phyloP scores from a whole-genome alignment of 2,113 vertebrate genomes.

The Pipa parva region DNA sequence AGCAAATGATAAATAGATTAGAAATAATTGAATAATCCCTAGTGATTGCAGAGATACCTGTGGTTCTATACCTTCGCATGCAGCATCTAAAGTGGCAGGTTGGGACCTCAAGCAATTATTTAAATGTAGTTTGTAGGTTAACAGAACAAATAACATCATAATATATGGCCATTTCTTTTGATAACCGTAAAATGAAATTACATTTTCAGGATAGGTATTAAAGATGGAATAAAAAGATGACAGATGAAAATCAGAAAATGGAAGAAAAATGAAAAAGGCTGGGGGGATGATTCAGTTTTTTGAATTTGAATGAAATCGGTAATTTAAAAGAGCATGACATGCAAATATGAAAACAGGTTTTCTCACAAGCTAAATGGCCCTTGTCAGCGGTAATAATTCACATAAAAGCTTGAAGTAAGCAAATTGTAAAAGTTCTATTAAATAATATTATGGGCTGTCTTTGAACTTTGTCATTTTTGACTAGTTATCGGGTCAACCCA shows the following conservation, averaged over 20 bases:
- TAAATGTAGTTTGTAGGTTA: no score
- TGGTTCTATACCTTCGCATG: no score
- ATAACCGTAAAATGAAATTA: no score
- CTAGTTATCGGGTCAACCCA: slow-evolving; percentile 21
- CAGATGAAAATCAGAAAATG: background rate
- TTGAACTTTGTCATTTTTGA: slow-evolving; percentile 29
- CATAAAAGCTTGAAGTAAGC: slow-evolving; percentile 18
- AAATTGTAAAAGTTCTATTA: slow-evolving; percentile 19
- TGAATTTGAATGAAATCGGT: slow-evolving; percentile 7
- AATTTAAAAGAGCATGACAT: slow-evolving; percentile 32
- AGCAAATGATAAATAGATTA: no score
- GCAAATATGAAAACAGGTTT: slow-evolving; percentile 35
- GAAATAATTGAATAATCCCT: no score
- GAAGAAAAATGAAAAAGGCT: background rate
- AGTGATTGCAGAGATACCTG: no score
- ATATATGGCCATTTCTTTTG: no score
- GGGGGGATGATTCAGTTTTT: background rate
- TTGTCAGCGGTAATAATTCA: slow-evolving; percentile 34
- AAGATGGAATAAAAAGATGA: no score
- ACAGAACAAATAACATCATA: no score
- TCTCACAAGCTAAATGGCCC: slow-evolving; percentile 27
- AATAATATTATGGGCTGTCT: slow-evolving; percentile 34
- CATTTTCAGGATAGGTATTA: no score
- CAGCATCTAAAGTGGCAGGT: no score
- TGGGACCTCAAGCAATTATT: no score